Base-by-base conservation (phyloP, 2,888 invertebrate genomes). In the Argyra leucocephala region DNA sequence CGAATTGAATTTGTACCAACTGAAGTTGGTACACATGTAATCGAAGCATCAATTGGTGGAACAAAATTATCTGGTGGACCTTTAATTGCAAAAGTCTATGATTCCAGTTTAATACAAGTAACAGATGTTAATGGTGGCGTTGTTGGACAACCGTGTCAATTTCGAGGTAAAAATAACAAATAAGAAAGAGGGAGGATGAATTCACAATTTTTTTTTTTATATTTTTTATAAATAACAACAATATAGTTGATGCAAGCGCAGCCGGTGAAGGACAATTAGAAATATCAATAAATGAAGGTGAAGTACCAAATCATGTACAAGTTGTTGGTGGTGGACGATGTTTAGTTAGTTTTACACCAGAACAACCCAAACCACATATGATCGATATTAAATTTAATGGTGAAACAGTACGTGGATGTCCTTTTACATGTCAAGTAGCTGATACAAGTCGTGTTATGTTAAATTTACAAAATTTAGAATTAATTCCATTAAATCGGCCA, bases 261-360 rank as follows among this genome's bases (percentile, higher is more conserved):
- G 98, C 98, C 64, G 99, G 99, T 58, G 98, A 98, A 83, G 99
- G 99, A 63, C 97, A 98, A 82, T 84, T 99, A 74, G 98, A 99
- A 85, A 99, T 99, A 76, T 96, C 96, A 74, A 96, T 99, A 77
- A 98, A 99, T 80, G 96, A 96, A 82, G 98, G 98, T 71, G 94
- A 96, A 83, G 95, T 99, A 68, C 97, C 98, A 62, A 99, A 99
- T 83, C 96, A 96, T 80, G 97, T 98, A 24, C 90, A 91, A 82
- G 96, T 96, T 64, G 92, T 97, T 21, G 96, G 96, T 36, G 95
- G 96, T 62, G 97, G 96, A 63, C 86, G 93, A 70, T 96, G 96
- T 75, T 84, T 95, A 62, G 96, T 96, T 37, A 93, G 92, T 69
- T 96, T 96, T 82, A 93, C 94, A 22, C 96, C 96, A 58, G 94